A percentile compares a stretch with the other conserved stretches of the same genome.
phyloP scores from a whole-genome alignment of 1,140 invertebrate genomes.

The Gyrodactylus bullatarudis region DNA sequence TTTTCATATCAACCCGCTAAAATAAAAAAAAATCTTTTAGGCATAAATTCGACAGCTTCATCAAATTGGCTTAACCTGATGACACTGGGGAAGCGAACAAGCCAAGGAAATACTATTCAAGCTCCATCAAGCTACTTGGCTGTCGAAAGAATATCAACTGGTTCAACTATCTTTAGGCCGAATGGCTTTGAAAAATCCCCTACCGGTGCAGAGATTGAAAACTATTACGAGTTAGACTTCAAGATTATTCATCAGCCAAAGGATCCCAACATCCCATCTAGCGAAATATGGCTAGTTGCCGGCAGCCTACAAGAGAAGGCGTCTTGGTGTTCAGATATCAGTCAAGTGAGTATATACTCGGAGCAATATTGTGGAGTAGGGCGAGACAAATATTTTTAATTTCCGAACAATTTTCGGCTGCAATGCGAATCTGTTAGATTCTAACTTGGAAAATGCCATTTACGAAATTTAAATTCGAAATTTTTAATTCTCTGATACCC shows the following conservation, averaged over 20 bases:
- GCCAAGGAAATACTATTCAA: background rate
- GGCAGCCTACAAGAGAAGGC: conserved; percentile 53
- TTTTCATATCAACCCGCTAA: too few relatives aligned
- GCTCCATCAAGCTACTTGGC: background rate
- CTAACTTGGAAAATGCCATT: too few relatives aligned
- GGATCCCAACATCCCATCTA: conserved; percentile 24
- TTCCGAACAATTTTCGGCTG: too few relatives aligned
- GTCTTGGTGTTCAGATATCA: conserved; percentile 68
- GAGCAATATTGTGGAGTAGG: too few relatives aligned
- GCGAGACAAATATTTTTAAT: too few relatives aligned
- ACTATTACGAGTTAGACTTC: conserved; percentile 46
- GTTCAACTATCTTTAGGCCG: too few relatives aligned
- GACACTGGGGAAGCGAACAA: background rate
- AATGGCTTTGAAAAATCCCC: background rate
- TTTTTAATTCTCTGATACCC: too few relatives aligned
- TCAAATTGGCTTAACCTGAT: background rate
- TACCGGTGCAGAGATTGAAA: background rate
- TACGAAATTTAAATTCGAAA: too few relatives aligned
- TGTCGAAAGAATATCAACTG: background rate
- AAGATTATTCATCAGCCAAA: conserved; percentile 34
- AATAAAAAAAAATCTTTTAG: too few relatives aligned
- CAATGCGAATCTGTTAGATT: too few relatives aligned
- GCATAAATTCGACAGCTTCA: background rate
- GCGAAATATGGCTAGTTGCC: conserved; percentile 38
- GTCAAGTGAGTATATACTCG: conserved; percentile 24